These are phyloP conservation scores for Eupithecia insigniata DNA, from an alignment of 2,888 invertebrate species.

Conservation along the genomic window DNA sequence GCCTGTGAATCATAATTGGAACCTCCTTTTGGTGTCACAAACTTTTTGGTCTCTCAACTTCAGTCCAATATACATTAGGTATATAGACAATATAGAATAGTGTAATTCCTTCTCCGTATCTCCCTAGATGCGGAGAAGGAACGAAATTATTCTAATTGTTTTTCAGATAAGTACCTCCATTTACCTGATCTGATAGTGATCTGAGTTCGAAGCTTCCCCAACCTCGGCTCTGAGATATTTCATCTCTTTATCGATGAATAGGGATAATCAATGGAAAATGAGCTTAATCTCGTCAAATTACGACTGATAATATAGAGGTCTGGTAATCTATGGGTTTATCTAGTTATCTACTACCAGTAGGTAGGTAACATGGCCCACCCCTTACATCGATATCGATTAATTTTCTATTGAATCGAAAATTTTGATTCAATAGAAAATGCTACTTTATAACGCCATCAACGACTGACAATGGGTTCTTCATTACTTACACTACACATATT, in stretches of 20 bases:
- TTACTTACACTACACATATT: not conserved
- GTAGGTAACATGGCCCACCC: not conserved
- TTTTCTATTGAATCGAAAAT: too few species aligned
- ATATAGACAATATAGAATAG: too few species aligned
- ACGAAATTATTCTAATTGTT: not conserved
- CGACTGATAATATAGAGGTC: not conserved
- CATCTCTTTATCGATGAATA: conserved; percentile 7
- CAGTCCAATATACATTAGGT: too few species aligned
- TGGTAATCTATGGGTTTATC: not conserved
- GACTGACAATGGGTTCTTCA: not conserved
- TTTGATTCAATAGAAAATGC: not conserved
- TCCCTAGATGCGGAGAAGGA: not conserved
- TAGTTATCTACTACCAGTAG: not conserved
- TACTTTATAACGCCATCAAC: not conserved
- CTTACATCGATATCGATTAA: not conserved
- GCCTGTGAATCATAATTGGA: not conserved
- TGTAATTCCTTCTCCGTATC: too few species aligned
- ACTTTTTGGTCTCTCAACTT: not conserved
- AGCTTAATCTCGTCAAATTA: not conserved
- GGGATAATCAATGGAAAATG: not conserved
- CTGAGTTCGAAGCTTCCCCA: not conserved
- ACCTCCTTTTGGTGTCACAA: not conserved
- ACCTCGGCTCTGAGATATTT: not conserved
- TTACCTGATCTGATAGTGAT: not conserved
- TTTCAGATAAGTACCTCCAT: not conserved